Conservation (phyloP, 2,113 vertebrate genomes). For the Ictalurus furcatus region DNA sequence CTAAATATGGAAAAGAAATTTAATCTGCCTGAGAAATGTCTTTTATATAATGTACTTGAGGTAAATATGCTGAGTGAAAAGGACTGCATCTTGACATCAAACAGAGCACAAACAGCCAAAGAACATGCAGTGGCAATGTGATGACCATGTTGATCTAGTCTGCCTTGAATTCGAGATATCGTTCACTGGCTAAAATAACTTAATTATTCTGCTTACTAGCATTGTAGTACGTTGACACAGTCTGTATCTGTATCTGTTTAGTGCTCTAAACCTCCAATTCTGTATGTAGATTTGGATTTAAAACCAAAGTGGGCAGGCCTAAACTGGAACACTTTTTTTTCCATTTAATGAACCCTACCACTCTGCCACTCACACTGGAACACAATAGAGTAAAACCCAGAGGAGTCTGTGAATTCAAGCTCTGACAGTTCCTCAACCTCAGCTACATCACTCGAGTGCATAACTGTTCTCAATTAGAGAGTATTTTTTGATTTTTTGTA, state of each 20-base stretch:
- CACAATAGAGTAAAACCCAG: background rate
- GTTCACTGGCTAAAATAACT: background rate
- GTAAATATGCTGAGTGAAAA: background rate
- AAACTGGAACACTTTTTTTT: background rate
- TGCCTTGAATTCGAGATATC: background rate
- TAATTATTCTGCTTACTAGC: background rate
- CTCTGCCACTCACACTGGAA: background rate
- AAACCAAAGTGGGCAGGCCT: background rate
- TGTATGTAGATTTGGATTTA: background rate
- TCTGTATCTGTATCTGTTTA: background rate
- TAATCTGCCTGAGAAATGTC: constrained; percentile 7
- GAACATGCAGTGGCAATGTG: background rate
- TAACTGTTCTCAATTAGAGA: background rate
- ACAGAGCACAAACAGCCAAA: background rate
- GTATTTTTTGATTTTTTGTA: background rate
- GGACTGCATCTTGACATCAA: background rate
- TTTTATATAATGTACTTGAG: background rate
- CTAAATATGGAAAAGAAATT: background rate
- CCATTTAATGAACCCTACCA: background rate
- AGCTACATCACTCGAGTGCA: background rate
- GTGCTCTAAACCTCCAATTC: background rate
- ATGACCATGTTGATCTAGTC: no score
- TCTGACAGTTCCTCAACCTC: background rate
- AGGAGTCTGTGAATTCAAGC: background rate
- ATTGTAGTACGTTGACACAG: background rate